A percentile compares a stretch with the other conserved stretches of the same genome.
Conservation (phyloP, 2,797 vertebrate species). For the Typhlichthys eigenmanni region DNA sequence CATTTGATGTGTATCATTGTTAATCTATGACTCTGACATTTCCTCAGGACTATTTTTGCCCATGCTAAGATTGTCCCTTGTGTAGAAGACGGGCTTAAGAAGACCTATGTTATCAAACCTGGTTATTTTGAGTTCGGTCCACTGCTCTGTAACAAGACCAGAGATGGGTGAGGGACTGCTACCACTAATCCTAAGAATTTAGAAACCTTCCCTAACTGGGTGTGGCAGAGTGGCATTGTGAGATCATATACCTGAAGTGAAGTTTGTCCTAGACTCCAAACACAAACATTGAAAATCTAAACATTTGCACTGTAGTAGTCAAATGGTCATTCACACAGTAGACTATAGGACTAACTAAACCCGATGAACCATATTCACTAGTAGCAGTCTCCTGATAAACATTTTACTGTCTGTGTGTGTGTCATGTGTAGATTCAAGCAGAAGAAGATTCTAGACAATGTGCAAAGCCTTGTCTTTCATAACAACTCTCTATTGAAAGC, state of each 20-base stretch:
- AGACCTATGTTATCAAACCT: constrained; percentile 76
- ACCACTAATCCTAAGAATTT: too few relatives aligned
- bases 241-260: too few relatives aligned
- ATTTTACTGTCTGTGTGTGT: constrained; percentile 3
- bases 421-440: constrained; percentile 82
- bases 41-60: constrained; percentile 83
- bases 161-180: constrained; percentile 79
- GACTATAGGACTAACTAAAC: too few relatives aligned
- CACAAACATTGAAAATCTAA: background rate
- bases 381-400: background rate
- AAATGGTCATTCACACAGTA: too few relatives aligned
- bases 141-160: constrained; percentile 88
- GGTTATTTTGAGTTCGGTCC: constrained; percentile 89
- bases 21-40: constrained; percentile 10
- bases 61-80: constrained; percentile 64
- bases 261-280: too few relatives aligned
- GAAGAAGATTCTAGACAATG: constrained; percentile 78
- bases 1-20: background rate
- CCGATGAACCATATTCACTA: background rate
- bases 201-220: background rate
- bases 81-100: constrained; percentile 71
- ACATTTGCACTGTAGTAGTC: background rate
- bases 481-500: constrained; percentile 80
- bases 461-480: constrained; percentile 80
- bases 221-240: too few relatives aligned